Conservation (phyloP, 2,113 vertebrate genomes). For the Phyllopteryx taeniolatus region DNA sequence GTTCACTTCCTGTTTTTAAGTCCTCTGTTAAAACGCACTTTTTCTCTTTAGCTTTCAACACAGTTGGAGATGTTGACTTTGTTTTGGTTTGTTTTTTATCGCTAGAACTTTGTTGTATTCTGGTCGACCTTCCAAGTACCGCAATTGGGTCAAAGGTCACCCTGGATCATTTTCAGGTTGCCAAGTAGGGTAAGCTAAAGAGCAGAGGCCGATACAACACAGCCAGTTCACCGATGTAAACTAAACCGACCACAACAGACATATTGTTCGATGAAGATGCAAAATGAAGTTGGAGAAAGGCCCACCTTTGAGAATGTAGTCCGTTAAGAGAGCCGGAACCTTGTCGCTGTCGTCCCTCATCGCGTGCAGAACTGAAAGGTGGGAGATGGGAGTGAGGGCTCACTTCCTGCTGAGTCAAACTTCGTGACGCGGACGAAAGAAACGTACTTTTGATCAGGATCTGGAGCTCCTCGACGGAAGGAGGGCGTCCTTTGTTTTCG, state of each 20-base stretch:
- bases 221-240: neutral
- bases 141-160: no score
- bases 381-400: conserved; percentile 1
- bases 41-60: no score
- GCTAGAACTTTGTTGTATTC: no score
- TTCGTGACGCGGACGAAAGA: neutral
- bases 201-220: neutral
- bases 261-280: neutral
- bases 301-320: conserved; percentile 96
- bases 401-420: neutral
- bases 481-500: conserved; percentile 87
- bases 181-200: neutral
- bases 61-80: no score
- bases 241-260: neutral
- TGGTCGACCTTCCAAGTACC: no score
- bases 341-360: conserved; percentile 97
- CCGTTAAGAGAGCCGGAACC: conserved; percentile 92
- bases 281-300: neutral
- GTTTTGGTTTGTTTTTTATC: no score
- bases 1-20: no score
- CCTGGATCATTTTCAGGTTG: no score
- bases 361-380: conserved; percentile 82
- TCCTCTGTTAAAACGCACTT: no score
- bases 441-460: conserved; percentile 92
- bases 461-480: conserved; percentile 92